Evolutionary conservation across 2,888 invertebrate genomes (phyloP).

Genomic region (Sussaba pulchella): DNA sequence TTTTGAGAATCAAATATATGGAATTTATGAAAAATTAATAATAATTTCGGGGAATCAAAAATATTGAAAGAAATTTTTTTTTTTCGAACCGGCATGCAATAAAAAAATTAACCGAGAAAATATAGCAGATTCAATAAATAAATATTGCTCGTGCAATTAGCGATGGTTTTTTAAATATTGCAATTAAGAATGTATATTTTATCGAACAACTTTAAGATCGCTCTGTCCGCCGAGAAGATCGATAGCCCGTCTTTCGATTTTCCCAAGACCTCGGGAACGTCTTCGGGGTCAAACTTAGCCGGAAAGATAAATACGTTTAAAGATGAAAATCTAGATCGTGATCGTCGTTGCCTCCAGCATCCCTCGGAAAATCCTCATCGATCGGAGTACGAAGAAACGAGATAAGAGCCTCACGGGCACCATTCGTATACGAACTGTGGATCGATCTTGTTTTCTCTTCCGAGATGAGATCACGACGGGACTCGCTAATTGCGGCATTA

Average conservation of each 20-base stretch:
- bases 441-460: conserved; percentile 67
- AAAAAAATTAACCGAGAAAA: conserved; percentile 13
- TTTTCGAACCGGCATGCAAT: background rate
- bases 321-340: conserved; percentile 47
- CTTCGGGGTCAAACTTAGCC: conserved; percentile 69
- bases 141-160: background rate
- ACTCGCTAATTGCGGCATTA: conserved; percentile 82
- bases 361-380: conserved; percentile 57
- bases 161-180: background rate
- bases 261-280: conserved; percentile 76
- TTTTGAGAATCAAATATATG: too few relatives aligned
- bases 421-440: conserved; percentile 39
- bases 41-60: too few relatives aligned
- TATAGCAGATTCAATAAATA: background rate
- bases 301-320: conserved; percentile 27
- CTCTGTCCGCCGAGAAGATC: background rate
- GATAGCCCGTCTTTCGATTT: conserved; percentile 69
- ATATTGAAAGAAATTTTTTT: too few relatives aligned
- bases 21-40: too few relatives aligned
- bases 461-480: conserved; percentile 78
- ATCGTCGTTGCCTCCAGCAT: conserved; percentile 24
- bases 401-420: conserved; percentile 14
- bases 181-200: too few relatives aligned
- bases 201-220: background rate
- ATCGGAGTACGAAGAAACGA: conserved; percentile 3